phyloP scores from a whole-genome alignment of 2,797 vertebrate genomes.

The Gambelia wislizenii region DNA sequence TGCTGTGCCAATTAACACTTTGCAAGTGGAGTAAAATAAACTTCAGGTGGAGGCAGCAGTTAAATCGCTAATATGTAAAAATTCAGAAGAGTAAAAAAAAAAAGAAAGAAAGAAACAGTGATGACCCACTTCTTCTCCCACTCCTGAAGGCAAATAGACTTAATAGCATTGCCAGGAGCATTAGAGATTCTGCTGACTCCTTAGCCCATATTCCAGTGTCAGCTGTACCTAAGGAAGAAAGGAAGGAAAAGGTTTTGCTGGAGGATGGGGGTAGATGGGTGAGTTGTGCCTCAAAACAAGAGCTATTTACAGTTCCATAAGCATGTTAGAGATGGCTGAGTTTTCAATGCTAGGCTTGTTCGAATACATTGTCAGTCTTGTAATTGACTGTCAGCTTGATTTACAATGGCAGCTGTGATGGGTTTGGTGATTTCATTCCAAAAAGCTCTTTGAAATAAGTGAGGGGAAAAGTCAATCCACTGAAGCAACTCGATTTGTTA shows the following conservation, averaged over 20 bases:
- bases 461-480: conserved; percentile 65
- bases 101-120: rapidly evolving
- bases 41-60: conserved; percentile 3
- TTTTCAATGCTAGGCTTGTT: conserved; percentile 50
- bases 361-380: conserved; percentile 58
- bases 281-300: conserved; percentile 1
- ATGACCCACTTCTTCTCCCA: conserved; percentile 22
- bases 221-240: conserved; percentile 16
- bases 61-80: neutral
- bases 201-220: conserved; percentile 2
- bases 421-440: conserved; percentile 65
- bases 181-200: conserved; percentile 26
- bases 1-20: neutral
- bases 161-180: conserved; percentile 23
- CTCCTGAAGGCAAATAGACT: neutral
- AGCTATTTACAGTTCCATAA: conserved; percentile 42
- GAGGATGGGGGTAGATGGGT: neutral
- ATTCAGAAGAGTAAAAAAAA: neutral
- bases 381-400: conserved; percentile 69
- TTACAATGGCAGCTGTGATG: conserved; percentile 66
- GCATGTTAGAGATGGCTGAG: conserved; percentile 48
- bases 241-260: conserved; percentile 29
- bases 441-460: conserved; percentile 62
- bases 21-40: neutral
- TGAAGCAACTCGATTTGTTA: conserved; percentile 59